Base-by-base conservation (phyloP, 2,888 invertebrate genomes). In the Sylvicola fuscatus region DNA sequence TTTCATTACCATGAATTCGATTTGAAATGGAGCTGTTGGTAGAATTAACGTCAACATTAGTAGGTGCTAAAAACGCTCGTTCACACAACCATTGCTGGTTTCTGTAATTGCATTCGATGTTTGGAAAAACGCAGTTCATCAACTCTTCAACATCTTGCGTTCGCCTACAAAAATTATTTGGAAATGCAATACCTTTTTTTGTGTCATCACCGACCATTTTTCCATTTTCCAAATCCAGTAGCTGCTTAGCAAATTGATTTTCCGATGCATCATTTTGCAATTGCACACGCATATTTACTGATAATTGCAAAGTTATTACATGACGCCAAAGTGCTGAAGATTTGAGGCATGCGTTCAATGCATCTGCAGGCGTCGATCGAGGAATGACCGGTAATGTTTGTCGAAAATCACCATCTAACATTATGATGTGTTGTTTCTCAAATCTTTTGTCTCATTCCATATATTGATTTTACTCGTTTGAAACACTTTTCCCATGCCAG, bases 371-470 rank as follows among this genome's bases (percentile, higher is more conserved):
- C 3, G 49, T 45, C 27, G 42, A 43, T 37, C 42, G 35, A 31
- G 43, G 37, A 30, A 48, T 43, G 6, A 47, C 43, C 29, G 47
- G 47, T 16, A 50, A 37, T 17, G 47, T 50, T 39, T 51, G 47
- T 6, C 44, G 37, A 38, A 48, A 50, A 44, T 49, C 49, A 37
- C 47, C 49, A n/a, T n/a, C n/a, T n/a, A n/a, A n/a, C n/a, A n/a
- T n/a, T n/a, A n/a, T n/a, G n/a, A n/a, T n/a, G n/a, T n/a, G n/a
- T n/a, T n/a, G n/a, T n/a, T n/a, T n/a, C n/a, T n/a, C n/a, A n/a
- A n/a, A n/a, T n/a, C n/a, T n/a, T n/a, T n/a, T n/a, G n/a, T n/a
- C n/a, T n/a, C n/a, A n/a, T n/a, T n/a, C n/a, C n/a, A n/a, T n/a
- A n/a, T n/a, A n/a, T n/a, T n/a, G n/a, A n/a, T n/a, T n/a, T n/a